Base-by-base conservation (phyloP, 2,113 vertebrate species). In the Tursiops truncatus region DNA sequence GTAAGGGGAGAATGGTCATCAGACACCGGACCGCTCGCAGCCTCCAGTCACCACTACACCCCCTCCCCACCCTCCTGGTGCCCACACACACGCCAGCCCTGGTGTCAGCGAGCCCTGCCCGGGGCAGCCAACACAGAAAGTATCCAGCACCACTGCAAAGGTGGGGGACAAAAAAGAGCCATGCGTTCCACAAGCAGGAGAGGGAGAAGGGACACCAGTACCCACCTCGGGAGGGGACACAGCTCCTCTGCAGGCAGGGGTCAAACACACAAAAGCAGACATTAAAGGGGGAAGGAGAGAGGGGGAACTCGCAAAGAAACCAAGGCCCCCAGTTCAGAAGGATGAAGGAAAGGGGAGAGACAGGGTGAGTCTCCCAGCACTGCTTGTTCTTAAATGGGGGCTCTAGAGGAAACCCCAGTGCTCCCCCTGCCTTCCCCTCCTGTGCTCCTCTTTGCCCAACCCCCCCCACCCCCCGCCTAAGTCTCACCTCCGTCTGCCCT, bases 211-310 rank as follows among this genome's bases (percentile, higher is more conserved):
- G 33, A 92, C 85, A 62, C 56, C 11, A 14, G 44, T 96, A 98
- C 98, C 97, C 97, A 98, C 98, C 97, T 98, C 3, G 0, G 83
- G 77, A 96, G 91, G 70, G 97, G 70, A 82, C 65, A 87, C 85
- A 47, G 96, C 79, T 97, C 97, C 97, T 97, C 86, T 79, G 96
- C 31, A 41, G 87, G 97, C 98, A 97, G 95, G 94, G 95, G 95
- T 95, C 92, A 97, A 96, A 97, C 80, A 98, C 82, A 97, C 85
- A 98, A 94, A 95, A 67, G 79, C 94, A 92, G 91, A 97, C 86
- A 96, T 97, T 97, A 97, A 96, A 93, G 63, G 38, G 31, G 60
- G 60, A 60, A 41, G 14, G 68, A 41, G 36, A 83, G 4, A 60
- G 36, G 12, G 17, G 25, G 47, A 38, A 23, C 25, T 41, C 23